Conservation (phyloP, 2,888 invertebrate genomes). For the Lasioglossum vierecki region DNA sequence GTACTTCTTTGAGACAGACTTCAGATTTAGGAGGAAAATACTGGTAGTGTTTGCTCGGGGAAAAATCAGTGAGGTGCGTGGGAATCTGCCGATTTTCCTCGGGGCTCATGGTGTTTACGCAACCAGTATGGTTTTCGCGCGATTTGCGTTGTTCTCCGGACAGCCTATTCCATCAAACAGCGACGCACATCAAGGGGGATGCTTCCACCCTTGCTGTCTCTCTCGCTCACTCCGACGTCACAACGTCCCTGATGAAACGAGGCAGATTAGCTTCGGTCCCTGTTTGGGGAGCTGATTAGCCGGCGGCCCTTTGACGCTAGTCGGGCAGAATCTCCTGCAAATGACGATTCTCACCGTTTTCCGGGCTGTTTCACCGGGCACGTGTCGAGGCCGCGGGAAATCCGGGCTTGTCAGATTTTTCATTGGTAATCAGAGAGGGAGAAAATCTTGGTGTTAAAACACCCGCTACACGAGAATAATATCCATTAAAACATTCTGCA, state of each 20-base stretch:
- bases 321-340: constrained; percentile 45
- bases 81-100: not conserved
- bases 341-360: constrained; percentile 64
- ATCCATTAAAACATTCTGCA: not conserved
- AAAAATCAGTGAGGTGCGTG: not conserved
- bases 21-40: not conserved
- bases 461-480: too few species aligned
- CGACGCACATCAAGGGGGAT: constrained; percentile 57
- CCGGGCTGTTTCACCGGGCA: constrained; percentile 13
- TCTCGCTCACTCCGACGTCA: not conserved
- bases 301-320: constrained; percentile 65
- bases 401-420: not conserved
- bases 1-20: not conserved
- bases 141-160: constrained; percentile 40
- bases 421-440: not conserved
- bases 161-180: constrained; percentile 41
- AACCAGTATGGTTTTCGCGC: constrained; percentile 28
- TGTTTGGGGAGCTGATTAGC: constrained; percentile 74
- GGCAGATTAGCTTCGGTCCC: constrained; percentile 69
- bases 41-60: not conserved
- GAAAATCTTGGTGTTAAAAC: not conserved
- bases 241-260: constrained; percentile 64
- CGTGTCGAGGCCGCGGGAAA: constrained; percentile 6
- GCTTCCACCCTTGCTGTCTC: constrained; percentile 7
- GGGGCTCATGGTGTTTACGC: not conserved